phyloP scores from a whole-genome alignment of 2,797 vertebrate species.

The Eremophila alpestris region DNA sequence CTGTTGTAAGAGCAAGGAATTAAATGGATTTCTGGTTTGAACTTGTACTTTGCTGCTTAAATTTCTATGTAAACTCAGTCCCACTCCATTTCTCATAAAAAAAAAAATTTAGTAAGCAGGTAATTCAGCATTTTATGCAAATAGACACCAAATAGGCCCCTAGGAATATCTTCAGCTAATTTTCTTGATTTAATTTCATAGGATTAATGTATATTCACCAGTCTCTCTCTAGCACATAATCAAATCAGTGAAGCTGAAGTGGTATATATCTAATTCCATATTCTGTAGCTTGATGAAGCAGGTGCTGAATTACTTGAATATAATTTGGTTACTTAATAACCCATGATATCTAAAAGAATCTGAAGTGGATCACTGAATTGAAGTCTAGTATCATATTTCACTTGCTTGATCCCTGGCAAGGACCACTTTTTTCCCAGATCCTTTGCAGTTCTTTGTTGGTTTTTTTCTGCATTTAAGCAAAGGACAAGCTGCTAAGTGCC shows the following conservation, averaged over 20 bases:
- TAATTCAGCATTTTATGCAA: conserved; percentile 72
- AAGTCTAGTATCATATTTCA: neutral
- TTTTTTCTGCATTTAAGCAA: neutral
- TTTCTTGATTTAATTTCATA: conserved; percentile 78
- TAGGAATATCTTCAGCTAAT: conserved; percentile 72
- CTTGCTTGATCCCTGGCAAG: neutral
- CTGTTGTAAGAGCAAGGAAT: neutral
- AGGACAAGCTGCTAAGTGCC: neutral
- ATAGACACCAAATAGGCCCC: conserved; percentile 65
- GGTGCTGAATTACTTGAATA: conserved; percentile 76
- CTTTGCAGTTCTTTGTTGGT: neutral
- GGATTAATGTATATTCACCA: conserved; percentile 76
- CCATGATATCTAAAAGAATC: conserved; percentile 39
- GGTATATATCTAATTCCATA: conserved; percentile 70
- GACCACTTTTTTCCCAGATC: neutral
- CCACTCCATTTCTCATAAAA: neutral
- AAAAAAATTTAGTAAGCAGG: conserved; percentile 30
- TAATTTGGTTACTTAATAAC: conserved; percentile 72
- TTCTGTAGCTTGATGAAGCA: conserved; percentile 78
- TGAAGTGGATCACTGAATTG: neutral
- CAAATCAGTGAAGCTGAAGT: conserved; percentile 77
- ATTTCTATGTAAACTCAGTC: neutral
- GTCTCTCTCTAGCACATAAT: conserved; percentile 68
- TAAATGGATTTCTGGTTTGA: neutral
- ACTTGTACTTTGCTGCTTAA: neutral